Conservation (phyloP, 2,797 vertebrate species). For the Rhodeus uyekii region DNA sequence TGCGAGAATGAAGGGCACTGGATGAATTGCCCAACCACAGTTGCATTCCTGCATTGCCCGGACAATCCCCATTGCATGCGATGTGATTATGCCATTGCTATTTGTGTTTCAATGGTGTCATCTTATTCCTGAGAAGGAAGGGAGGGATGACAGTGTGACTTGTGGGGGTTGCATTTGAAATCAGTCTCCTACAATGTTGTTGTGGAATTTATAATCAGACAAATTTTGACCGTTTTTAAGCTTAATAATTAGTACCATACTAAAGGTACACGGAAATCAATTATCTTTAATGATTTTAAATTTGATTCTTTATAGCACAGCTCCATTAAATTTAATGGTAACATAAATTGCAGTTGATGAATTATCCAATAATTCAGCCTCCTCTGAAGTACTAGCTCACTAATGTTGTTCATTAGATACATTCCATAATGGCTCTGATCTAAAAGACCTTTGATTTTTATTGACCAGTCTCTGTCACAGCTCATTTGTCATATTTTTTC, state of each 20-base stretch:
- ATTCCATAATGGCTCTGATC: slow-evolving; percentile 56
- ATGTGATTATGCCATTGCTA: slow-evolving; percentile 52
- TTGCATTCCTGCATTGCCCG: slow-evolving; percentile 36
- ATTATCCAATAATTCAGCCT: slow-evolving; percentile 52
- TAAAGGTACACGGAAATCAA: slow-evolving; percentile 67
- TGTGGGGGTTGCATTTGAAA: slow-evolving; percentile 19
- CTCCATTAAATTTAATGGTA: slow-evolving; percentile 44
- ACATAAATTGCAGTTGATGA: slow-evolving; percentile 55
- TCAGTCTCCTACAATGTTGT: not conserved
- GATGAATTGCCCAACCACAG: not conserved
- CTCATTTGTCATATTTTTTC: slow-evolving; percentile 7
- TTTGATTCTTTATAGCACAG: slow-evolving; percentile 49
- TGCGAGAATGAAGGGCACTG: not conserved
- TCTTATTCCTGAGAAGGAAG: slow-evolving; percentile 35
- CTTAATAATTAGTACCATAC: slow-evolving; percentile 43
- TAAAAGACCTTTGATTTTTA: slow-evolving; percentile 64
- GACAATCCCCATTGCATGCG: slow-evolving; percentile 52
- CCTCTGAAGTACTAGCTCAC: slow-evolving; percentile 53
- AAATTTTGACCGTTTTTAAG: not conserved
- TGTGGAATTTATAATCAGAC: not conserved
- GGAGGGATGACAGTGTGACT: slow-evolving; percentile 21
- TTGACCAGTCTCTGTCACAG: slow-evolving; percentile 39
- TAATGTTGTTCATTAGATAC: slow-evolving; percentile 64
- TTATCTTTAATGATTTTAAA: slow-evolving; percentile 64
- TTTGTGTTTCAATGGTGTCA: slow-evolving; percentile 60